Base-by-base conservation (phyloP, 2,797 vertebrate genomes). In the Dipus sagitta region DNA sequence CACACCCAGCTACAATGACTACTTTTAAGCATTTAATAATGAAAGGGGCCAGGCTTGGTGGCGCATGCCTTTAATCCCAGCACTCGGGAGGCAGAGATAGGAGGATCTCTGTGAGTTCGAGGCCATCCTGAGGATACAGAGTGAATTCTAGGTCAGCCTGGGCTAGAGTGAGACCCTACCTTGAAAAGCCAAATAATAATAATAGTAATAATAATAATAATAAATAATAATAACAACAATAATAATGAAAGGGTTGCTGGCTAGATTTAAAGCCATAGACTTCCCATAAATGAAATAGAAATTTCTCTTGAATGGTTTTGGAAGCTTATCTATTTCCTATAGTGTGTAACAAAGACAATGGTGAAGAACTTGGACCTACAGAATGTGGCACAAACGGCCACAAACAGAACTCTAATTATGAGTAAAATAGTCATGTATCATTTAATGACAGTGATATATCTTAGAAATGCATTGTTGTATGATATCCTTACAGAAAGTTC, bases 11-110 rank as follows among this genome's bases (percentile, higher is more conserved):
- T 74, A 62, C 34, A 74, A 15, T n/a, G 34, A 74, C 70, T 86
- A 30, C 21, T 92, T 88, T 52, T 86, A 74, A 91, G 90, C 13
- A 76, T 87, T 80, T 88, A 84, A 86, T 38, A 62, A 82, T 18
- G 17, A 17, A 78, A 2, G 18, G 4, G 38, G 38, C 38, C 38
- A 38, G 38, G 38, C 38, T 3, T 3, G 38, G 38, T 38, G 38
- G 38, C 38, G 38, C 6, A 38, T 38, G 38, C 38, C 38, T 38
- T 38, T 38, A 38, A 38, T 38, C 38, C 38, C 38, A 38, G 38
- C 38, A 38, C 38, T 38, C 6, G 38, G 38, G 38, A 38, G 38
- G 38, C 38, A 38, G 38, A 38, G 38, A 38, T 38, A 38, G 38
- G 38, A 38, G 38, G 38, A 38, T 6, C 38, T 38, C 38, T 38